Percentiles rank a stretch among this genome's conserved stretches.
phyloP scores from a whole-genome alignment of 2,797 vertebrate species.

The Forpus xanthops region DNA sequence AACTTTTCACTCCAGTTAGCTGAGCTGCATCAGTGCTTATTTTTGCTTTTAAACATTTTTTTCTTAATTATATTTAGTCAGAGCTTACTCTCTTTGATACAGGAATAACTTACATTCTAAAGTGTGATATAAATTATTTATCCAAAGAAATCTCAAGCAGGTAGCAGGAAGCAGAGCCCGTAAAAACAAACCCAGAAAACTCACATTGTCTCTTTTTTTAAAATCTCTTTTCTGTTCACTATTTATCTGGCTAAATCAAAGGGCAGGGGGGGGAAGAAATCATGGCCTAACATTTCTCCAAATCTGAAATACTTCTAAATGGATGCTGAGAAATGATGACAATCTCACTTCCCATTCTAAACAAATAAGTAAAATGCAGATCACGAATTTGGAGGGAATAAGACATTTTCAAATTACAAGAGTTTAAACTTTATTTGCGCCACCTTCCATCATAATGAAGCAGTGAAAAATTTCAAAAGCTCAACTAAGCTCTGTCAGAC shows the following conservation, averaged over 20 bases:
- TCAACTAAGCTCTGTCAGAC: neutral
- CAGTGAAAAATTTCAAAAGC: neutral
- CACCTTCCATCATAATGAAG: neutral
- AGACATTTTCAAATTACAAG: neutral
- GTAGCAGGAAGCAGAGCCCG: neutral
- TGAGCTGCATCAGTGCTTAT: neutral
- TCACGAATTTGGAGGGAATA: neutral
- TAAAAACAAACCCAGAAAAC: neutral
- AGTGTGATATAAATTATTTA: neutral
- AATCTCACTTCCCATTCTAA: neutral
- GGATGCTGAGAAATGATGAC: neutral
- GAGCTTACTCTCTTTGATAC: neutral
- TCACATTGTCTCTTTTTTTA: neutral
- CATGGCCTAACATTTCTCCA: neutral
- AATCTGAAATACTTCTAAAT: neutral
- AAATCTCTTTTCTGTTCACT: neutral
- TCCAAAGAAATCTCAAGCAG: neutral
- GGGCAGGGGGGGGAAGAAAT: accelerated
- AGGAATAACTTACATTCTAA: neutral
- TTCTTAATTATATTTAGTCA: neutral
- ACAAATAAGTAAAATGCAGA: neutral
- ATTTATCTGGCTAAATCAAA: neutral
- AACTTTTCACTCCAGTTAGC: neutral
- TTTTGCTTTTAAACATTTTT: neutral
- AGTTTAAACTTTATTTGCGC: neutral